Percentiles rank a stretch among this genome's conserved stretches.
Evolutionary conservation across 1,140 invertebrate species (phyloP).

Genomic region (Arctopsyche grandis): DNA sequence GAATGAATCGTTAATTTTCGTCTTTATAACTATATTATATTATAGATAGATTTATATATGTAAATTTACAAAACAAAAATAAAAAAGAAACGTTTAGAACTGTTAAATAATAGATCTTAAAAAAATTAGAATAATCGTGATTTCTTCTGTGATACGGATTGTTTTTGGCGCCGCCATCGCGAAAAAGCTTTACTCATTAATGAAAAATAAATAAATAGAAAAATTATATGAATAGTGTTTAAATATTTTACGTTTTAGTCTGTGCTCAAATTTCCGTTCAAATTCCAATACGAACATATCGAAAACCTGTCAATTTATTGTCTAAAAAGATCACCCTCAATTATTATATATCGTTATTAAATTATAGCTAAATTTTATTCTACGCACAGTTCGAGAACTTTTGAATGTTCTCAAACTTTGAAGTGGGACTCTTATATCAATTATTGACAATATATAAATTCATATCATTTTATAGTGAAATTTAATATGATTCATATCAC

Average conservation of each 20-base stretch:
- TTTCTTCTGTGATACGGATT: constrained; percentile 48
- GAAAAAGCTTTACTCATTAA: constrained; percentile 40
- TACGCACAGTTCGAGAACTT: background rate
- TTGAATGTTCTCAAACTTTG: background rate
- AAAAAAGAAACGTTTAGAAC: no score
- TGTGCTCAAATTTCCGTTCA: constrained; percentile 11
- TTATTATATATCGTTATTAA: background rate
- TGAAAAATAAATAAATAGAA: constrained; percentile 5
- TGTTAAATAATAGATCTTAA: background rate
- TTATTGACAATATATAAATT: background rate
- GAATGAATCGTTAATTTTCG: background rate
- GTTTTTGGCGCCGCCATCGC: constrained; percentile 43
- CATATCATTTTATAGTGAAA: background rate
- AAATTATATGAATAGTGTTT: constrained; percentile 3
- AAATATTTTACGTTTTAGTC: background rate
- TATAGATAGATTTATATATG: no score
- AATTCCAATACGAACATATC: constrained; percentile 1
- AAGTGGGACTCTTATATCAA: background rate
- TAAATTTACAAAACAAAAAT: no score
- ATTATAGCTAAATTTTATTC: background rate
- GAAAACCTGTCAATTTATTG: background rate
- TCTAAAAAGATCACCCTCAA: background rate
- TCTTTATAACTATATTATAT: no score
- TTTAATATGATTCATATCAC: background rate
- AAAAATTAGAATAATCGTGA: constrained; percentile 42